Base-by-base conservation (phyloP, 2,888 invertebrate genomes). In the Agrypnus murinus region DNA sequence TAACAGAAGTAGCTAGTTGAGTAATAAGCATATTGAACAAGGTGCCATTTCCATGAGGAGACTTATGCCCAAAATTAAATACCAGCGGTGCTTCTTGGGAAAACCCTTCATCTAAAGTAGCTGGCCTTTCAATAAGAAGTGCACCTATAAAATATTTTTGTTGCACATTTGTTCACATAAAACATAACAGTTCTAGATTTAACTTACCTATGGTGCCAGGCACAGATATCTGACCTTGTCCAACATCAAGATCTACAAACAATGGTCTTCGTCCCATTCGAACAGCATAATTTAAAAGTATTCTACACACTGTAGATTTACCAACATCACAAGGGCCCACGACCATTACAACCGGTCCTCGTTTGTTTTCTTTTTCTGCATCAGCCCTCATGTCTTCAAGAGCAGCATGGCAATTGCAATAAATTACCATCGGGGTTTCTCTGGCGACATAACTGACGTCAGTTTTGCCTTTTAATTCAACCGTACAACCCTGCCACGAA, bases 281-380 rank as follows among this genome's bases (percentile, higher is more conserved):
- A 0, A 98, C 98, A 0, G 96, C 98, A 84, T 99, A 99, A 86
- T 99, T 99, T 0, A 98, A 87, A 5, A 99, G 87, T 74, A 99
- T 90, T 72, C 93, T 89, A 65, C 80, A 80, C 1, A 99, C 85
- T 0, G 99, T 98, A 0, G 95, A 95, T 86, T 99, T 99, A 14
- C 99, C 99, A 1, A 99, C 99, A 84, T 99, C 99, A 40, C 91
- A 91, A 0, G 99, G 99, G 0, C 99, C 98, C 0, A 96, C 97
- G 0, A 98, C 86, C 93, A 98, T 93, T 0, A 93, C 91, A 34
- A 95, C 93, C 0, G 97, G 97, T 0, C 97, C 97, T 74, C 92
- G 87, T 1, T 88, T 89, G 73, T 89, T 89, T 43, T 89, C 89
- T 77, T 91, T 91, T 77, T 96, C 96, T 0, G 97, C 95, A 32